phyloP scores from a whole-genome alignment of 2,797 vertebrate species.

The Enteromius unitaeniatus region DNA sequence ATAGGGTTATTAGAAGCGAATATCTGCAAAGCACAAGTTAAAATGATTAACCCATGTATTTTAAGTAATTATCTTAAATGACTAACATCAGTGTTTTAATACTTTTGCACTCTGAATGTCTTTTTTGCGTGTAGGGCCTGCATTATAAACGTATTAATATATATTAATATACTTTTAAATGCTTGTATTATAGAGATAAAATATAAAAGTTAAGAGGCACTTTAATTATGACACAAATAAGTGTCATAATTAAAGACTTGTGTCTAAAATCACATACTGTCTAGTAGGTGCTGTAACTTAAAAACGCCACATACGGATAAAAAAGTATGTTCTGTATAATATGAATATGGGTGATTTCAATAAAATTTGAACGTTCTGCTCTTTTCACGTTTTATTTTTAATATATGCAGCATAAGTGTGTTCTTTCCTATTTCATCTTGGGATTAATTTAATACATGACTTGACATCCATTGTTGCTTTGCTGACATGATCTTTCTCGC shows the following conservation, averaged over 20 bases:
- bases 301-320: not conserved
- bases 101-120: not conserved
- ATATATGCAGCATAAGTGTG: not conserved
- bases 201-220: not conserved
- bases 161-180: not conserved
- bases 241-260: not conserved
- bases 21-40: not conserved
- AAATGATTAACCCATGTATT: not conserved
- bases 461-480: slow-evolving; percentile 15
- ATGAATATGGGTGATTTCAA: not conserved
- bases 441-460: not conserved
- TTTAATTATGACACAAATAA: too few relatives aligned
- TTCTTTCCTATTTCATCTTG: not conserved
- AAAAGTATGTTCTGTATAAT: not conserved
- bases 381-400: not conserved
- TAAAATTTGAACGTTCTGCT: not conserved
- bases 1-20: not conserved
- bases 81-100: not conserved
- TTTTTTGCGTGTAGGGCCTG: not conserved
- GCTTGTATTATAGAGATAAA: too few relatives aligned
- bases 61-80: not conserved
- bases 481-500: not conserved
- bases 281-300: not conserved
- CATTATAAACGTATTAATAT: not conserved
- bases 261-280: not conserved